Evolutionary conservation across 1,140 invertebrate genomes (phyloP).

Genomic region (Camponotus vicinus): DNA sequence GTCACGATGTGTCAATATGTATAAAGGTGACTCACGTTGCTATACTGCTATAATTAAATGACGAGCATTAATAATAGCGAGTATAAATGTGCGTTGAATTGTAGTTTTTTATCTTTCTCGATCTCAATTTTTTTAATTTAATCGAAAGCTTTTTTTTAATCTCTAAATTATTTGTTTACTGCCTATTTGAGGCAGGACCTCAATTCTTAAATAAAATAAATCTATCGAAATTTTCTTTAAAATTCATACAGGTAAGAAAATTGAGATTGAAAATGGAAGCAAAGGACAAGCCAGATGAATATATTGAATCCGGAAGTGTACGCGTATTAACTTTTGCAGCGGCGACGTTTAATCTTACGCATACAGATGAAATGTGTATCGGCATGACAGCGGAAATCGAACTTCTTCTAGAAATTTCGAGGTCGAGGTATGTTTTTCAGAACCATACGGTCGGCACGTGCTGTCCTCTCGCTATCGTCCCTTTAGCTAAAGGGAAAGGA

Average conservation of each 20-base stretch:
- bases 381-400: conserved; percentile 73
- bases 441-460: conserved; percentile 83
- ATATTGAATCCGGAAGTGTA: conserved; percentile 20
- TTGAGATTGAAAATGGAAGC: too few relatives aligned
- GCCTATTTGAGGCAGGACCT: too few relatives aligned
- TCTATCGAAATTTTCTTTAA: too few relatives aligned
- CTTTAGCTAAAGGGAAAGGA: background rate
- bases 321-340: background rate
- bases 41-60: background rate
- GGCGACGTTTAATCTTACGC: conserved; percentile 18
- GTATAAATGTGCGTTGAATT: too few relatives aligned
- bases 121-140: too few relatives aligned
- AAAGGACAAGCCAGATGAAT: background rate
- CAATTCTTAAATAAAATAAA: too few relatives aligned
- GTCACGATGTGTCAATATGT: too few relatives aligned
- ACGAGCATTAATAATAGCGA: background rate
- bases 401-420: conserved; percentile 56
- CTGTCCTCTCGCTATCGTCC: conserved; percentile 53
- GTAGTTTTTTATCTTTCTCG: background rate
- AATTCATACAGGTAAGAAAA: too few relatives aligned
- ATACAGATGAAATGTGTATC: conserved; percentile 1
- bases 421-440: conserved; percentile 52
- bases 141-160: too few relatives aligned
- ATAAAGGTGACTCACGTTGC: background rate
- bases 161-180: too few relatives aligned